phyloP scores from a whole-genome alignment of 2,888 invertebrate species.

The Pachycephus smyrnensis region DNA sequence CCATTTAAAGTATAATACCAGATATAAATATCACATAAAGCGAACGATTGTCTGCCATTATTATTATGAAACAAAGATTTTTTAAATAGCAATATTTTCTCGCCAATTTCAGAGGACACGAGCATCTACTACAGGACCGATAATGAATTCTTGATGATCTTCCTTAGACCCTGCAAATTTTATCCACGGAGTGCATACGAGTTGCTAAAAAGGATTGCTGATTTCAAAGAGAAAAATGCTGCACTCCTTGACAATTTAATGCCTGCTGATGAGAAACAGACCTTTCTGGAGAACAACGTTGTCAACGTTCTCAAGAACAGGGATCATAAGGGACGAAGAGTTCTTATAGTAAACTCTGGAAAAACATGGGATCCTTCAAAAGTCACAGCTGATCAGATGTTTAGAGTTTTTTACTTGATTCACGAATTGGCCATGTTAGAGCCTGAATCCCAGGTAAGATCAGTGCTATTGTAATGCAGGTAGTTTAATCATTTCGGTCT shows the following conservation, averaged over 20 bases:
- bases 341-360: constrained; percentile 80
- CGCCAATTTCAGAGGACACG: constrained; percentile 69
- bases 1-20: background rate
- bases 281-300: constrained; percentile 79
- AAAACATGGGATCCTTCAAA: constrained; percentile 81
- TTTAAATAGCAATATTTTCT: background rate
- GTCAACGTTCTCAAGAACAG: constrained; percentile 82
- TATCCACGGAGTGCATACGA: constrained; percentile 84
- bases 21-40: background rate
- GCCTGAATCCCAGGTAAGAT: constrained; percentile 76
- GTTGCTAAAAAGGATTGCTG: constrained; percentile 82
- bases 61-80: background rate
- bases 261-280: constrained; percentile 76
- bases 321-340: constrained; percentile 81
- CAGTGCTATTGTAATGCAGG: background rate
- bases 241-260: constrained; percentile 74
- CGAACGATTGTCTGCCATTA: background rate
- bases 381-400: constrained; percentile 80
- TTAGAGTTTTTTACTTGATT: constrained; percentile 83
- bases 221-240: constrained; percentile 80
- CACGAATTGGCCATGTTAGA: constrained; percentile 83
- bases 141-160: constrained; percentile 82
- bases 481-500: background rate
- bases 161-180: constrained; percentile 85
- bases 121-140: constrained; percentile 79